These are phyloP conservation scores for Brachionus sp. DNA, from an alignment of 1,140 invertebrate species.

Conservation along the genomic window DNA sequence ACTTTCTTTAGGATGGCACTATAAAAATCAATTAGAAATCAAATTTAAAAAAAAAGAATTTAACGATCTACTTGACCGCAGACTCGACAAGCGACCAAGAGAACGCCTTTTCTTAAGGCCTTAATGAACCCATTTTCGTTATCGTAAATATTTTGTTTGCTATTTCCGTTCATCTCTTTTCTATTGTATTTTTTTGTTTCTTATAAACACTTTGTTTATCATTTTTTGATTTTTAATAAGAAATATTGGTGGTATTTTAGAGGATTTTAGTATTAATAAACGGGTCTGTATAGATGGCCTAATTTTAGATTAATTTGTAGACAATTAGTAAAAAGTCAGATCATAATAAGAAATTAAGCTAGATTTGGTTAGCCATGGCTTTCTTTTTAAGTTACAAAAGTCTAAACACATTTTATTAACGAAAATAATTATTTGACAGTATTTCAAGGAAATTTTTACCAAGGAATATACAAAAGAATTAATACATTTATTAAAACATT, in stretches of 20 bases:
- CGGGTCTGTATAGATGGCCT: background rate
- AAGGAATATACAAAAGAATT: background rate
- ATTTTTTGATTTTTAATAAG: slow-evolving; percentile 4
- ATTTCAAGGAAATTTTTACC: background rate
- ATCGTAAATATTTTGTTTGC: slow-evolving; percentile 7
- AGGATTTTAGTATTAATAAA: background rate
- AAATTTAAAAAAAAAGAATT: background rate
- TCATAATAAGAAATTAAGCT: background rate
- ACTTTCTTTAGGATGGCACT: slow-evolving; percentile 59
- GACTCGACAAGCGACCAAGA: slow-evolving; percentile 27
- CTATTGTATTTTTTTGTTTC: background rate
- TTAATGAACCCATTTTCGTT: slow-evolving; percentile 14
- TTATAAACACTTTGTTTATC: slow-evolving; percentile 1
- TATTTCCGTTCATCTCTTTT: background rate
- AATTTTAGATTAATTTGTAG: background rate
- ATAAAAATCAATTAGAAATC: slow-evolving; percentile 45
- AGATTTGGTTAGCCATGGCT: background rate
- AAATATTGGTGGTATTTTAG: background rate
- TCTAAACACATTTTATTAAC: background rate
- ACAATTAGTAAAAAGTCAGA: background rate
- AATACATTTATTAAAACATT: too few species aligned
- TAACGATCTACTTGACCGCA: slow-evolving; percentile 16
- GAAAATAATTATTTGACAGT: background rate
- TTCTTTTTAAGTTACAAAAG: background rate
- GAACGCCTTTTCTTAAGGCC: slow-evolving; percentile 29